Conservation (phyloP, 2,113 vertebrate genomes). For the Scytalopus superciliaris region DNA sequence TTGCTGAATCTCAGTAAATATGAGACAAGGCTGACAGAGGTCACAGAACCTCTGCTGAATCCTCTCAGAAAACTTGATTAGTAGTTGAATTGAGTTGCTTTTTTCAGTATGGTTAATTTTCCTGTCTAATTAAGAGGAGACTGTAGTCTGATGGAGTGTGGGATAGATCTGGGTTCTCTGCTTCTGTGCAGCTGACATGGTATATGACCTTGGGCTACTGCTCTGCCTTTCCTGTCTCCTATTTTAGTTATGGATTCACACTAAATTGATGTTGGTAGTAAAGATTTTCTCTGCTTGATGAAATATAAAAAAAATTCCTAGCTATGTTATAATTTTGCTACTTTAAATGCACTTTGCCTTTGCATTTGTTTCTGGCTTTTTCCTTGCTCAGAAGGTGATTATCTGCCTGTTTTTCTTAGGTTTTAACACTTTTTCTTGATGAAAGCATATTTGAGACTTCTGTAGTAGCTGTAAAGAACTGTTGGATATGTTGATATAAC, state of each 20-base stretch:
- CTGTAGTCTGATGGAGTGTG: neutral
- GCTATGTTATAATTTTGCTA: neutral
- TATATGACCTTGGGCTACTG: slow-evolving; percentile 37
- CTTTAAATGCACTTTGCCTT: neutral
- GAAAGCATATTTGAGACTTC: neutral
- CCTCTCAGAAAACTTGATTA: neutral
- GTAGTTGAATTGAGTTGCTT: neutral
- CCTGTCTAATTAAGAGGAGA: neutral
- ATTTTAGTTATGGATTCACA: neutral
- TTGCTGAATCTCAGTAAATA: neutral
- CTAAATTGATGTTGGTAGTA: neutral
- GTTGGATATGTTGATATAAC: neutral
- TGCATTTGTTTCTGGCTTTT: neutral
- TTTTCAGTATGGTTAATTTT: slow-evolving; percentile 9
- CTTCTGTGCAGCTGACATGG: neutral
- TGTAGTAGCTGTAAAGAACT: neutral
- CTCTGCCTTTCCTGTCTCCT: neutral
- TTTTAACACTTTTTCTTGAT: neutral
- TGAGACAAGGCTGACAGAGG: neutral
- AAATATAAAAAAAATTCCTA: neutral
- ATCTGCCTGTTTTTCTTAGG: neutral
- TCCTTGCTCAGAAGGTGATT: neutral
- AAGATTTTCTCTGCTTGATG: neutral
- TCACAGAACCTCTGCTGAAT: neutral
- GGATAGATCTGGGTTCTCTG: neutral